Evolutionary conservation across 2,888 invertebrate species (phyloP), one percentile per base, ranked within the genome.

Genomic region (Agonopterix arenella): DNA sequence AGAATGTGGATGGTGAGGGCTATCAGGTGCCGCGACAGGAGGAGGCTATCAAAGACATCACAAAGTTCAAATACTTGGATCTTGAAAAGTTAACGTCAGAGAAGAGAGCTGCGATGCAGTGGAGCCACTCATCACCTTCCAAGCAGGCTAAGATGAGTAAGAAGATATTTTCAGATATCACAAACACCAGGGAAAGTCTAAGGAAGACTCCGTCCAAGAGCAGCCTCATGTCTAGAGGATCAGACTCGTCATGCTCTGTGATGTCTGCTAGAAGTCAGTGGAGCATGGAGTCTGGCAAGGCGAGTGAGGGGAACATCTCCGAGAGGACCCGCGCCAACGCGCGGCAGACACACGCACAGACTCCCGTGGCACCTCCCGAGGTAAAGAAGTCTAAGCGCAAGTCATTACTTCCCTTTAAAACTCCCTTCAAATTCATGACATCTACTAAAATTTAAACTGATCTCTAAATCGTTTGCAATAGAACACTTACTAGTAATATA

Each of bases 391-490:
- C 73, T 9, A 88, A 84, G 54, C 73, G 80, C 43, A 88, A 77
- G 57, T 90, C 90, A 18, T 61, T 90, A 52, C 60, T 90, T 37
- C 79, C 79, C 44, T 90, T 90, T 53, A 90, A 89, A 68, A 89
- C 90, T 11, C 90, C 90, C 11, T 90, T 90, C 52, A 89, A 88
- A 56, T 90, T 90, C 49, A 83, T 78, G 68, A 73, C 77, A 52
- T 76, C 84, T 40, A 71, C 75, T 43, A 85, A 80, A 68, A 76
- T 80, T 46, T 83, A 72, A 64, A 28, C 28, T 49, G 47, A 38
- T 52, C 38, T 52, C 37, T 9, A 40, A n/a, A 9, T 40, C 40
- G 10, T 40, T 40, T 40, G n/a, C n/a, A 40, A n/a, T n/a, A 40
- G 28, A 28, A 28, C 28, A 28, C 28, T 5, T 5, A 4, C 5